Evolutionary conservation across 2,888 invertebrate genomes (phyloP), one percentile per base, ranked within the genome.

Genomic region (Platycheirus rosarum): DNA sequence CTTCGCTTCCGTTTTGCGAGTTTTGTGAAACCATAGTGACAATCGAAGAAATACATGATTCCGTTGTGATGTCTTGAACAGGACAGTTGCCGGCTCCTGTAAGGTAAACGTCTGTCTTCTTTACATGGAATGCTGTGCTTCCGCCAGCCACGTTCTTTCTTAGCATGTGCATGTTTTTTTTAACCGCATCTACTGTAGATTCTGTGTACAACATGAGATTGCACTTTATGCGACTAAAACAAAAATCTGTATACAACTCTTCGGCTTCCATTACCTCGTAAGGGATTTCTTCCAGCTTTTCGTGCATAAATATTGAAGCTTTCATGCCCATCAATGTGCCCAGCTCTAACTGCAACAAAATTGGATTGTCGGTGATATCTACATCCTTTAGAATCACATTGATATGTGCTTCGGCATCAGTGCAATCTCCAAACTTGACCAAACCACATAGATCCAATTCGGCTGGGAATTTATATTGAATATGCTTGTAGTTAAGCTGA

Each of bases 291-390:
- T 95, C 94, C 78, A 95, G 91, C 87, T 94, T 94, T 79, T 94
- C 94, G 90, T 95, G 95, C 40, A 94, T 93, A 84, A 94, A 92
- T 88, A 95, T 93, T 85, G 93, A 93, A 9, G 95, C 92, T 87
- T 93, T 92, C 86, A 95, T 89, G 11, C 92, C 92, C 16, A 91
- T 90, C n/a, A 92, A 90, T 84, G 92, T 92, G 13, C 93, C 92
- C 79, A 92, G 89, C 16, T 91, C 91, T 85, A 92, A 92, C 71
- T 92, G 91, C 44, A 96, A 90, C 62, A 95, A 91, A 71, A 95
- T 91, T 2, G 95, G 95, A 90, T 95, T 95, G 87, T 96, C 95
- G 60, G 95, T 95, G 86, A 95, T 94, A 88, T 95, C 94, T 71
- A 96, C 94, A 90, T 95, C 93, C 89, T 93, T 92, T 42, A 93